These are phyloP conservation scores for Ethmia dodecea DNA, from an alignment of 2,888 invertebrate genomes.

Conservation along the genomic window DNA sequence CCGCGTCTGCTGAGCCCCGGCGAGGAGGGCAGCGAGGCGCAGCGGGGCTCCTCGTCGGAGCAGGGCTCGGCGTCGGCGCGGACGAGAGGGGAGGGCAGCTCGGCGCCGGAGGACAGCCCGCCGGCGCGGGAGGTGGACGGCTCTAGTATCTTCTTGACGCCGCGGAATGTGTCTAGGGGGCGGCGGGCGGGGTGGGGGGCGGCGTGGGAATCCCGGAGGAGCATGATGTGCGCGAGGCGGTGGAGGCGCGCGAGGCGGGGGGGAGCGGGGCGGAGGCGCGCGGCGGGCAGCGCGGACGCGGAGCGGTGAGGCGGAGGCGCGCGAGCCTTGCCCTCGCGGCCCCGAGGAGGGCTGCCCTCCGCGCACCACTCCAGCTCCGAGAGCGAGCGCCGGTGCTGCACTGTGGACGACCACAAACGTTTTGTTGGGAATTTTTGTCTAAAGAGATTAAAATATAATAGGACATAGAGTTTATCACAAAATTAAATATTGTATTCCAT, in stretches of 20 bases:
- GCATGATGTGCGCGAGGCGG: constrained; percentile 90
- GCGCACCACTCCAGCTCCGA: constrained; percentile 82
- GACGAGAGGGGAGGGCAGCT: constrained; percentile 83
- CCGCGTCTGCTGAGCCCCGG: constrained; percentile 47
- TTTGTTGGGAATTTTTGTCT: no score
- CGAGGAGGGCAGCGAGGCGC: constrained; percentile 56
- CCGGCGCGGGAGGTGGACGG: constrained; percentile 67
- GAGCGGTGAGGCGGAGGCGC: constrained; percentile 26
- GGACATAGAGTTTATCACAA: no score
- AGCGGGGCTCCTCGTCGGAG: constrained; percentile 41
- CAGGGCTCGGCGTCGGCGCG: constrained; percentile 21
- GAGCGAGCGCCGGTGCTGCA: constrained; percentile 83
- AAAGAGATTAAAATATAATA: no score
- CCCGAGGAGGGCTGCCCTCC: constrained; percentile 50
- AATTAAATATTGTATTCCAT: no score
- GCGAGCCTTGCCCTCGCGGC: constrained; percentile 19
- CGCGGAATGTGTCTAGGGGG: constrained; percentile 86
- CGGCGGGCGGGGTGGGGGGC: constrained; percentile 80
- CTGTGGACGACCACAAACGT: constrained; percentile 39
- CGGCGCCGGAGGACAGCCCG: constrained; percentile 85
- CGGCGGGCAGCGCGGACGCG: constrained; percentile 30
- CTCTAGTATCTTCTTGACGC: constrained; percentile 89
- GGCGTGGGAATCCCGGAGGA: constrained; percentile 89
- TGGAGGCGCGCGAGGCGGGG: constrained; percentile 72
- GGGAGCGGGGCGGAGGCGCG: constrained; percentile 40